phyloP scores from a whole-genome alignment of 2,888 invertebrate genomes.

The Luperina nickerlii region DNA sequence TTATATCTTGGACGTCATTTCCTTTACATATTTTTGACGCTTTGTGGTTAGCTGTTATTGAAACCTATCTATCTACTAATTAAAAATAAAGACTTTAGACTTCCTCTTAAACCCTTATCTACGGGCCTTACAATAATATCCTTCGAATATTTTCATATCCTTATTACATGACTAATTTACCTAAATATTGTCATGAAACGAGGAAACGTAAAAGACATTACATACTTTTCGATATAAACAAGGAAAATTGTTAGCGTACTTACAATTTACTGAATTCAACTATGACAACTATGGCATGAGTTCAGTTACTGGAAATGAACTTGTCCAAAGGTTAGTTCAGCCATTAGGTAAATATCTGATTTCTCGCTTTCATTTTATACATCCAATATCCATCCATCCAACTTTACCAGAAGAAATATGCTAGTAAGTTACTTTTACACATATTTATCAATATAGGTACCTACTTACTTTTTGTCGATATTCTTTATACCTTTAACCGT shows the following conservation, averaged over 20 bases:
- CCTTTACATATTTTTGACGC: neutral
- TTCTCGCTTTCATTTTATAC: neutral
- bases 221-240: neutral
- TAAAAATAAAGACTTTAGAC: neutral
- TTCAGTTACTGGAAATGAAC: neutral
- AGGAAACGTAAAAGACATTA: neutral
- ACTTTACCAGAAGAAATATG: neutral
- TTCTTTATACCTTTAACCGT: neutral
- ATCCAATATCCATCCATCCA: neutral
- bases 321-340: neutral
- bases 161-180: neutral
- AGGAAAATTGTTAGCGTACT: neutral
- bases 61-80: neutral
- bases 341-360: neutral
- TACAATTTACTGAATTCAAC: neutral
- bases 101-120: neutral
- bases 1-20: neutral
- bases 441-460: no score
- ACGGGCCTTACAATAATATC: neutral
- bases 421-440: neutral
- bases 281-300: neutral
- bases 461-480: neutral
- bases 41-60: neutral
- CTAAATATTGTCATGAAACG: neutral
- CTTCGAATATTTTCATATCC: neutral